phyloP scores from a whole-genome alignment of 2,797 vertebrate species.

The Coracias cyanogaster region DNA sequence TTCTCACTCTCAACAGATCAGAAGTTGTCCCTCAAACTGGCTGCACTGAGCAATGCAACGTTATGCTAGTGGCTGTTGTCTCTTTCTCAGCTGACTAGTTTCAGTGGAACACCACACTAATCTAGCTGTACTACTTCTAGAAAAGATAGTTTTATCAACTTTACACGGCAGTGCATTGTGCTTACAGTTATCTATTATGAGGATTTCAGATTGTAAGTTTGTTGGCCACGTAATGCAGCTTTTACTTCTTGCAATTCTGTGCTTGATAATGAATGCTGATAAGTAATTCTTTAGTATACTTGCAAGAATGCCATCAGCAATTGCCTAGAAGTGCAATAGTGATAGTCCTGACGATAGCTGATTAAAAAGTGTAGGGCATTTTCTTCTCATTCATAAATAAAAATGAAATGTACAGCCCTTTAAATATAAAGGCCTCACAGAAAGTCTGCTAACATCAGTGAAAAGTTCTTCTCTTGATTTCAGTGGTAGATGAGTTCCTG shows the following conservation, averaged over 20 bases:
- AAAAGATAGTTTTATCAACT: not conserved
- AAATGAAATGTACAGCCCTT: not conserved
- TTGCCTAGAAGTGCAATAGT: not conserved
- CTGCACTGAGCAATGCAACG: not conserved
- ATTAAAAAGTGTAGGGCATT: not conserved
- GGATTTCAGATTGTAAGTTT: not conserved
- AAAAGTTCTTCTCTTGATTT: not conserved
- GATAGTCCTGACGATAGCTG: not conserved
- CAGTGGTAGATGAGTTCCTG: not conserved
- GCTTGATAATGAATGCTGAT: not conserved
- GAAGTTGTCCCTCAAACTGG: not conserved
- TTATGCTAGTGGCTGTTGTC: not conserved
- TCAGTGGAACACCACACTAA: not conserved
- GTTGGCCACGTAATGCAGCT: not conserved
- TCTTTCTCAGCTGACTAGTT: not conserved
- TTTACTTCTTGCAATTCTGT: not conserved
- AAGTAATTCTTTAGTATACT: not conserved
- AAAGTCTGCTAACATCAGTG: not conserved
- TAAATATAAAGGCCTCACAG: not conserved
- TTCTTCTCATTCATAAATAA: slow-evolving; percentile 21
- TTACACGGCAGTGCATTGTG: not conserved
- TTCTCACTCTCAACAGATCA: not conserved
- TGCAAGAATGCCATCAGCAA: not conserved
- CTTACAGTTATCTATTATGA: not conserved
- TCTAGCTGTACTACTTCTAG: not conserved